Conservation (phyloP, 2,797 vertebrate genomes). For the Dendrocincla tyrannina region DNA sequence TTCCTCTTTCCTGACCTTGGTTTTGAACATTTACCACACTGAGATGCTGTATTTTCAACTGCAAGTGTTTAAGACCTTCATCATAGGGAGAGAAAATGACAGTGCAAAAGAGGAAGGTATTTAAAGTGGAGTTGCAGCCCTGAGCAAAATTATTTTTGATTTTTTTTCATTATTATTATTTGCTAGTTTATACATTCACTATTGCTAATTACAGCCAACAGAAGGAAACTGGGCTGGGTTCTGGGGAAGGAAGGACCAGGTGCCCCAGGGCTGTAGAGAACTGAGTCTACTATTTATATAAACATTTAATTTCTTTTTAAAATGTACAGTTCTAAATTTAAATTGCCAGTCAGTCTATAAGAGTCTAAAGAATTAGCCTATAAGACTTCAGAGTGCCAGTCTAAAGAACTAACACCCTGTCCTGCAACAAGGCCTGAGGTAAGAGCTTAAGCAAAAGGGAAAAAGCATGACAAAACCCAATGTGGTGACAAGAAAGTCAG, state of each 20-base stretch:
- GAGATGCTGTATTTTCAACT: neutral
- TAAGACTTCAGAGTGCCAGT: neutral
- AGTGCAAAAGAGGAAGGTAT: neutral
- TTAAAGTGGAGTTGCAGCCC: neutral
- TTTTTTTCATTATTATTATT: neutral
- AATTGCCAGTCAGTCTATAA: neutral
- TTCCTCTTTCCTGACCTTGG: neutral
- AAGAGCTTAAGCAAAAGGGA: neutral
- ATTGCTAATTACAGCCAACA: neutral
- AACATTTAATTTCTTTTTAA: neutral
- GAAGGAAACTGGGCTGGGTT: neutral
- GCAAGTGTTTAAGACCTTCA: neutral
- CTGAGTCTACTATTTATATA: neutral
- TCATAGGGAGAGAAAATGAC: neutral
- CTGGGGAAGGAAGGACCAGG: neutral
- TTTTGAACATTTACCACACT: neutral
- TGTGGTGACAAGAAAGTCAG: neutral
- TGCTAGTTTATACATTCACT: neutral
- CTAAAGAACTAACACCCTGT: neutral
- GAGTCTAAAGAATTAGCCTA: neutral
- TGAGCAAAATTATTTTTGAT: neutral
- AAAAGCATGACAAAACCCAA: neutral
- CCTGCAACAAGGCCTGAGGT: neutral
- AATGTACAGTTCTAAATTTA: neutral
- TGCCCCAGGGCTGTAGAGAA: neutral